Conservation (phyloP, 2,797 vertebrate species). For the Macrochelys suwanniensis region DNA sequence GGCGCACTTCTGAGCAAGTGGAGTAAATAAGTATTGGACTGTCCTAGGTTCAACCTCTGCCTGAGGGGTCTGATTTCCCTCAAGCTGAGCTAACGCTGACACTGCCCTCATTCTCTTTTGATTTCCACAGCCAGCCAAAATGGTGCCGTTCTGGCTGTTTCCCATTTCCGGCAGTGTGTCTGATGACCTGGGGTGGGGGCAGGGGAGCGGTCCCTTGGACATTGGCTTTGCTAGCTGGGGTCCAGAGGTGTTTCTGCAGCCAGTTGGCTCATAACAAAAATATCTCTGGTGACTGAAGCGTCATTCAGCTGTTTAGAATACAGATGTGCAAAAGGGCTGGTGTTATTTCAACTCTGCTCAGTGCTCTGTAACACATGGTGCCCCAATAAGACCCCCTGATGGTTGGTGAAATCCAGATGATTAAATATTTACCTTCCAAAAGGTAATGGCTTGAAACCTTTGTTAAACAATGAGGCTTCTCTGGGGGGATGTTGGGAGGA, state of each 20-base stretch:
- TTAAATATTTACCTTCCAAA: slow-evolving; percentile 71
- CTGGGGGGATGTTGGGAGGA: slow-evolving; percentile 27
- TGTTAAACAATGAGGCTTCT: slow-evolving; percentile 72
- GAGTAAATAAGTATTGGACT: not conserved
- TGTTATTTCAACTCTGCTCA: slow-evolving; percentile 18
- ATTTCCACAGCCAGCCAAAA: not conserved
- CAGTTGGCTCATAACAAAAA: not conserved
- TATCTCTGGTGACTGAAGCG: not conserved
- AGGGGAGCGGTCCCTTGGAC: not conserved
- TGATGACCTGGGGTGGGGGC: rapidly evolving
- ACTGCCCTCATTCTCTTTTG: not conserved
- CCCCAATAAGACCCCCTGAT: slow-evolving; percentile 32
- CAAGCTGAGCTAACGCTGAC: not conserved
- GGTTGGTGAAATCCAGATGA: slow-evolving; percentile 54
- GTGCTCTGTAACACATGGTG: not conserved
- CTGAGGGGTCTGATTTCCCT: not conserved
- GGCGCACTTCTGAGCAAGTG: not conserved
- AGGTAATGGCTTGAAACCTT: slow-evolving; percentile 69
- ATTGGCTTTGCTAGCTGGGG: not conserved
- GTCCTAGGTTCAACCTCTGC: not conserved
- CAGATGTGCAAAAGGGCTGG: not conserved
- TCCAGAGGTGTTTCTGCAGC: rapidly evolving
- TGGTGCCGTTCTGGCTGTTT: not conserved
- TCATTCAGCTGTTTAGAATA: slow-evolving; percentile 42
- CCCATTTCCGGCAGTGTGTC: not conserved